phyloP scores from a whole-genome alignment of 2,888 invertebrate genomes.

The Pseudococcus viburni region DNA sequence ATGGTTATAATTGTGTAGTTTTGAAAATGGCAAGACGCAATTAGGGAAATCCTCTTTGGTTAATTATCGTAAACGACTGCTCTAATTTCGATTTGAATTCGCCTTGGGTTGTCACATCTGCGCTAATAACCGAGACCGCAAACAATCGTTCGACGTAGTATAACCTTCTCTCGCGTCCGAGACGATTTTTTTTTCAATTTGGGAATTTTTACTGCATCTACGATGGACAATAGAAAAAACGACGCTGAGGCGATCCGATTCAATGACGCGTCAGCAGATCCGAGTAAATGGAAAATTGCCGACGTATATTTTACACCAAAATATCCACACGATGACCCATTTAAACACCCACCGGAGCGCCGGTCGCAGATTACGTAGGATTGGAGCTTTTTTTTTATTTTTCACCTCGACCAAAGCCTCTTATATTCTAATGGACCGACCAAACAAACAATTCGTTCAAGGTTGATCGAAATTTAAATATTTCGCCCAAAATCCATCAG shows the following conservation, averaged over 20 bases:
- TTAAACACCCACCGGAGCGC: constrained; percentile 7
- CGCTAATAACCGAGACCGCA: constrained; percentile 49
- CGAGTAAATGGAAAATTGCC: constrained; percentile 12
- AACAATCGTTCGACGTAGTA: constrained; percentile 34
- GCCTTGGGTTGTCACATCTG: constrained; percentile 47
- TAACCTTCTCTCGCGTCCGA: constrained; percentile 5
- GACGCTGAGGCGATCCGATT: no score
- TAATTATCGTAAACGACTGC: constrained; percentile 34
- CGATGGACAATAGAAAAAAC: background rate
- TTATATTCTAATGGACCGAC: background rate
- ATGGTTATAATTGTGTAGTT: background rate
- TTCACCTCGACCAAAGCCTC: constrained; percentile 4
- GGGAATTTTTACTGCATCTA: constrained; percentile 3
- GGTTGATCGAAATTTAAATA: constrained; percentile 17
- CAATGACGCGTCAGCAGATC: constrained; percentile 6
- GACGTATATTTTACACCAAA: background rate
- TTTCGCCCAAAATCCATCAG: background rate
- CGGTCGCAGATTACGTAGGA: background rate
- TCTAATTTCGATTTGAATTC: constrained; percentile 32
- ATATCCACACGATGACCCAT: background rate
- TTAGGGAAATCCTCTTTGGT: constrained; percentile 52
- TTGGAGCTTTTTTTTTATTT: background rate
- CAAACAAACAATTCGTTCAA: constrained; percentile 14
- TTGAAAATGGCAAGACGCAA: constrained; percentile 33
- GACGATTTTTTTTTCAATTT: background rate